A percentile compares a stretch with the other conserved stretches of the same genome.
Evolutionary conservation across 2,113 vertebrate species (phyloP).

Genomic region (Verasper variegatus): DNA sequence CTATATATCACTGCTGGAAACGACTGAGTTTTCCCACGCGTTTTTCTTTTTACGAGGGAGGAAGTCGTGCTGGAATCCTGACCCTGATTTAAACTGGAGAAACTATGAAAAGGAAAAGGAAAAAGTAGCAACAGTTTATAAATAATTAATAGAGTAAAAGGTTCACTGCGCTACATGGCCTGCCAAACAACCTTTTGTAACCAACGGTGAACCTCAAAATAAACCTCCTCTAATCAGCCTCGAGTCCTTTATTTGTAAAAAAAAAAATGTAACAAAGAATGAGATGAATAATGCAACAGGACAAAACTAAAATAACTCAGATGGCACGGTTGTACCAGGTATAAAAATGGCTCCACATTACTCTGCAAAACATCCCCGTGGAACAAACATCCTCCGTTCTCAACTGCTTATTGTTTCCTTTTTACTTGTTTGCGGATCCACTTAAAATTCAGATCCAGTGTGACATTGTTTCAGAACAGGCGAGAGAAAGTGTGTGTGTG

Average conservation of each 20-base stretch:
- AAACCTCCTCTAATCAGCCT: slow-evolving; percentile 52
- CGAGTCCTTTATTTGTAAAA: slow-evolving; percentile 17
- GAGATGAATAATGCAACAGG: slow-evolving; percentile 58
- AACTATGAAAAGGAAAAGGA: slow-evolving; percentile 33
- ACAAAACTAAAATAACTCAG: slow-evolving; percentile 61
- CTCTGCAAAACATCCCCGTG: slow-evolving; percentile 70
- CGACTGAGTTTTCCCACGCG: neutral
- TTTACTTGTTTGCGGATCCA: slow-evolving; percentile 63
- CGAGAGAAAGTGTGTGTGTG: slow-evolving; percentile 19
- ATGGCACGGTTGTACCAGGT: slow-evolving; percentile 58
- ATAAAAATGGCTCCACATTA: slow-evolving; percentile 67
- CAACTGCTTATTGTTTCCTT: slow-evolving; percentile 78
- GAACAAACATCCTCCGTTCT: slow-evolving; percentile 80
- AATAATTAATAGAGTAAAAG: slow-evolving; percentile 62
- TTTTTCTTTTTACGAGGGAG: neutral
- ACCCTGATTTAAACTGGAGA: slow-evolving; percentile 34
- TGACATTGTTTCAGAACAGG: slow-evolving; percentile 68
- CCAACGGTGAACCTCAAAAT: slow-evolving; percentile 60
- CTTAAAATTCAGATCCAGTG: slow-evolving; percentile 69
- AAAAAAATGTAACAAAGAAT: slow-evolving; percentile 57
- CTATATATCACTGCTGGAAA: neutral
- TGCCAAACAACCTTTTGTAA: slow-evolving; percentile 49
- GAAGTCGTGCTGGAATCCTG: slow-evolving; percentile 8
- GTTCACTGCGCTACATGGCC: slow-evolving; percentile 17
- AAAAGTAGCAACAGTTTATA: slow-evolving; percentile 37